Percentiles rank a stretch among this genome's conserved stretches.
These are phyloP conservation scores for Istiophorus platypterus DNA, from an alignment of 2,113 vertebrate species.

Conservation along the genomic window DNA sequence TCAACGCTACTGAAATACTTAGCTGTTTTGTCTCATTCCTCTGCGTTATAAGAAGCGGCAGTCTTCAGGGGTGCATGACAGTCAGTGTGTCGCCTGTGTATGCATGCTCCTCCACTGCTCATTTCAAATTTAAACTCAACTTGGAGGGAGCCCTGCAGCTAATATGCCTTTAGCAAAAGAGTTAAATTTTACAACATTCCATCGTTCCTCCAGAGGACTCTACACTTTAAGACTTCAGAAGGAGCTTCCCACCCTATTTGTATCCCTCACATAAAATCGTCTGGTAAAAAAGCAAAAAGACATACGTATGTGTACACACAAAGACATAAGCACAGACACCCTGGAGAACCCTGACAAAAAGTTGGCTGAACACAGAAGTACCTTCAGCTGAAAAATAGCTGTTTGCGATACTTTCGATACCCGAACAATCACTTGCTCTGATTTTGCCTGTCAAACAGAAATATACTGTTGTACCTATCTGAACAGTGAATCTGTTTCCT, in stretches of 20 bases:
- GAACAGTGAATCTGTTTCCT: constrained; percentile 44
- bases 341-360: constrained; percentile 50
- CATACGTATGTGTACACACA: neutral
- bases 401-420: constrained; percentile 49
- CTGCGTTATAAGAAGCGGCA: constrained; percentile 1
- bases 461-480: constrained; percentile 30
- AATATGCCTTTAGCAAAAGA: constrained; percentile 49
- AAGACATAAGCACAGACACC: constrained; percentile 3
- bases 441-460: constrained; percentile 33
- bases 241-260: constrained; percentile 20
- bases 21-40: neutral
- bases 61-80: neutral
- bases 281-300: constrained; percentile 25
- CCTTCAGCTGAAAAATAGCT: constrained; percentile 55
- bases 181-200: constrained; percentile 36
- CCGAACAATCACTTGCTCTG: constrained; percentile 43
- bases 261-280: constrained; percentile 35
- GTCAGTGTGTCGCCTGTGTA: neutral
- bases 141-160: constrained; percentile 67
- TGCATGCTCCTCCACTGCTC: constrained; percentile 15
- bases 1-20: neutral
- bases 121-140: constrained; percentile 69
- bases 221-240: constrained; percentile 39
- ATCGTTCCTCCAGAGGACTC: constrained; percentile 22
- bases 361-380: constrained; percentile 54